Base-by-base conservation (phyloP, 2,888 invertebrate genomes). In the Drosophila subquinaria region DNA sequence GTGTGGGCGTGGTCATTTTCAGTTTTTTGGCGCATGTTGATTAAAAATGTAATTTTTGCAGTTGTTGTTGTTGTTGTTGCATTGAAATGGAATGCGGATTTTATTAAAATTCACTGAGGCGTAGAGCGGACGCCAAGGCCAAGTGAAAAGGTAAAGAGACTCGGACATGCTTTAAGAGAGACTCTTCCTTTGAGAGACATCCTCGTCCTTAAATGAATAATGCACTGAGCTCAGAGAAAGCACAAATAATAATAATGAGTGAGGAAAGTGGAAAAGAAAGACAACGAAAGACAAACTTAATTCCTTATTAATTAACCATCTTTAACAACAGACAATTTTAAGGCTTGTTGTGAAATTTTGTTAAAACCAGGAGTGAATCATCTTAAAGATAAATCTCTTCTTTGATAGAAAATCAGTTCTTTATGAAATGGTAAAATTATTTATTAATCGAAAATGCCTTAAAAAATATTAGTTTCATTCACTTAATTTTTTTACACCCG, bases 21-120 rank as follows among this genome's bases (percentile, higher is more conserved):
- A 23, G 56, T 55, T 53, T 48, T 43, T 76, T 66, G 36, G 56
- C 42, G 33, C 35, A 71, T 35, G 72, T 59, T 77, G 77, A 77
- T 77, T 81, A 81, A 77, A 77, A 77, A 81, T 76, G 45, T 59
- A 64, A 36, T 67, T 59, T 64, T 57, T 43, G 30, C 27, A 27
- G 27, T 15, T 59, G 59, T 56, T 60, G 23, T 17, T 17, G 17
- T 17, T 17, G 17, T 30, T 45, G 40, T 50, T 71, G 61, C 71
- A 77, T 72, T 68, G 65, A 52, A 67, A 64, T 47, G 74, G 43
- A 81, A 73, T 81, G 69, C 56, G 56, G 63, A 81, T 69, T 64
- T 81, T 77, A 78, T 81, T 62, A 67, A 78, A 81, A 73, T 59
- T 64, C 63, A 33, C 50, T 63, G 69, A 73, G 52, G 69, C 81